Percentiles rank a stretch among this genome's conserved stretches.
These are phyloP conservation scores for Helarctos malayanus DNA, from an alignment of 2,797 vertebrate species.

Conservation along the genomic window DNA sequence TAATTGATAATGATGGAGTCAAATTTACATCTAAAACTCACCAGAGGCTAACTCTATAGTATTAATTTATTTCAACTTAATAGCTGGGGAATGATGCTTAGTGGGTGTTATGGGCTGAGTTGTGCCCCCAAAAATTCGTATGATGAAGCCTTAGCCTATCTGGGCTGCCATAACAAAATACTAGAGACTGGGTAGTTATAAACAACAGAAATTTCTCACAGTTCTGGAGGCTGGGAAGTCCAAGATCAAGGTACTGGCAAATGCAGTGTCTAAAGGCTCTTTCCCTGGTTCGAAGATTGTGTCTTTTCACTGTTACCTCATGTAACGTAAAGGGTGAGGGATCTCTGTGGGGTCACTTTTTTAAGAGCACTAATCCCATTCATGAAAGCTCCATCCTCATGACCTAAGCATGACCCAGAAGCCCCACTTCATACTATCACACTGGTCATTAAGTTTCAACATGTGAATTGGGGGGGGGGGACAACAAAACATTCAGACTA, in stretches of 20 bases:
- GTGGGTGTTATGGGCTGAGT: not conserved
- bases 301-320: not conserved
- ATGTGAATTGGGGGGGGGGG: not conserved
- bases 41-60: not conserved
- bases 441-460: not conserved
- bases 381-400: not conserved
- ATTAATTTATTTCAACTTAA: not conserved
- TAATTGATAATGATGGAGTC: not conserved
- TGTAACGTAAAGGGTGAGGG: not conserved
- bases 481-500: not conserved
- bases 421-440: not conserved
- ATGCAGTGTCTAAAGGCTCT: not conserved
- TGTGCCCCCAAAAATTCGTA: not conserved
- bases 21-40: conserved; percentile 24
- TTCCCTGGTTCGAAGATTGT: not conserved
- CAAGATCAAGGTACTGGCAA: not conserved
- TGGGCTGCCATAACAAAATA: not conserved
- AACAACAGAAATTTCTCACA: not conserved
- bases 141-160: not conserved
- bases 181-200: not conserved
- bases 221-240: not conserved
- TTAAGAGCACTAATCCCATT: not conserved
- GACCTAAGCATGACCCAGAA: not conserved
- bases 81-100: not conserved
- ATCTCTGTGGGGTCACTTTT: not conserved